Conservation (phyloP, 2,888 invertebrate genomes). For the Suillia variegata region DNA sequence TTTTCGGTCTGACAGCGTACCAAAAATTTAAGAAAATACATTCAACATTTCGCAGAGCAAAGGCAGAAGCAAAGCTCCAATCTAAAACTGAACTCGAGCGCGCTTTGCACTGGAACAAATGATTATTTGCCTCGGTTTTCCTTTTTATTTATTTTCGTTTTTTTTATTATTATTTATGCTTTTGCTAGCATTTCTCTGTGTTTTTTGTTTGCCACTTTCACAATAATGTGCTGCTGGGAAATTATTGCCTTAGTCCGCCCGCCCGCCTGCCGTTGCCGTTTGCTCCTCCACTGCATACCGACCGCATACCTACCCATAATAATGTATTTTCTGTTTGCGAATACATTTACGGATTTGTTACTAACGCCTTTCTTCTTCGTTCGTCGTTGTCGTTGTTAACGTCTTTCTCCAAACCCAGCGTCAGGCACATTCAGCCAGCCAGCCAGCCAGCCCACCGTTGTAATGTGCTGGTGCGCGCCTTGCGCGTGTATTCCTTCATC, state of each 20-base stretch:
- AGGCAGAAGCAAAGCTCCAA: no score
- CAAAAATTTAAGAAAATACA: no score
- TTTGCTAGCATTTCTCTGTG: no score
- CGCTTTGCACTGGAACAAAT: conserved; percentile 12
- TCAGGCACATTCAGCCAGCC: background rate
- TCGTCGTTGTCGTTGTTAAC: background rate
- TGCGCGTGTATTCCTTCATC: background rate
- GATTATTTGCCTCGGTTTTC: conserved; percentile 5
- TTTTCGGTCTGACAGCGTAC: no score
- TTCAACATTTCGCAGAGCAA: no score
- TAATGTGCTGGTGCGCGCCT: background rate
- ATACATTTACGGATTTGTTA: conserved; percentile 1
- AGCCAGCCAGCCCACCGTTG: background rate
- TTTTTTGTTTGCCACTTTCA: background rate
- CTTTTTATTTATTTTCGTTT: background rate
- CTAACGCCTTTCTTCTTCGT: background rate
- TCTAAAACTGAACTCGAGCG: no score
- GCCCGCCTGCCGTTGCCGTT: background rate
- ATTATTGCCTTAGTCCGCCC: background rate
- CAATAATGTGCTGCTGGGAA: background rate
- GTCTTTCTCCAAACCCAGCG: background rate
- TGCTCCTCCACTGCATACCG: background rate
- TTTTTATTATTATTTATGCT: conserved; percentile 4
- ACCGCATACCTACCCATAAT: background rate
- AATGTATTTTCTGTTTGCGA: background rate